phyloP scores from a whole-genome alignment of 2,797 vertebrate genomes.

The Artibeus jamaicensis region DNA sequence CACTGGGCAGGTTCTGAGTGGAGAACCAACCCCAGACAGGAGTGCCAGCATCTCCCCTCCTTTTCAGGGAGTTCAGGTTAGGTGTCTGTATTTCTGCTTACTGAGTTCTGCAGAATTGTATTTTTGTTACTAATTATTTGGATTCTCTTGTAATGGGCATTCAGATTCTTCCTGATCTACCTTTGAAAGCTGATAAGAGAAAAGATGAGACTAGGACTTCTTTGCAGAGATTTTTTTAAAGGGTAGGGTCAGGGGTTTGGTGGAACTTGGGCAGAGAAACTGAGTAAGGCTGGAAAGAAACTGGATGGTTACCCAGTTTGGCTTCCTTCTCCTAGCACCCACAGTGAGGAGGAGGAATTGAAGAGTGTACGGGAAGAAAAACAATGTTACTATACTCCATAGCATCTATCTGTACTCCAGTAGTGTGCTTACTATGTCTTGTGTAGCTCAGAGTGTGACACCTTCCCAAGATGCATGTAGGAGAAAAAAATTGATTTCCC shows the following conservation, averaged over 20 bases:
- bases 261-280: neutral
- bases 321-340: neutral
- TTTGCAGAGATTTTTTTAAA: neutral
- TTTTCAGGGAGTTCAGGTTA: neutral
- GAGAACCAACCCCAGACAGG: neutral
- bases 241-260: too few species aligned
- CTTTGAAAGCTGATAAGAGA: neutral
- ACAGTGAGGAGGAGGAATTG: neutral
- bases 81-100: neutral
- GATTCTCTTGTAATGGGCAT: neutral
- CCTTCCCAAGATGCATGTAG: neutral
- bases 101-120: neutral
- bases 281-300: slow-evolving; percentile 2
- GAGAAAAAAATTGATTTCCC: neutral
- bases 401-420: neutral
- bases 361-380: neutral
- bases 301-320: neutral
- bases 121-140: neutral
- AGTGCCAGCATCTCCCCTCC: neutral
- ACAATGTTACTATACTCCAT: neutral
- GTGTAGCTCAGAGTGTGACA: neutral
- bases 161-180: neutral
- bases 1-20: neutral
- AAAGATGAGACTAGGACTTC: neutral
- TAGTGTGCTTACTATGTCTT: neutral